Evolutionary conservation across 2,113 vertebrate genomes (phyloP), one percentile per base, ranked within the genome.

Genomic region (Saguinus midas): DNA sequence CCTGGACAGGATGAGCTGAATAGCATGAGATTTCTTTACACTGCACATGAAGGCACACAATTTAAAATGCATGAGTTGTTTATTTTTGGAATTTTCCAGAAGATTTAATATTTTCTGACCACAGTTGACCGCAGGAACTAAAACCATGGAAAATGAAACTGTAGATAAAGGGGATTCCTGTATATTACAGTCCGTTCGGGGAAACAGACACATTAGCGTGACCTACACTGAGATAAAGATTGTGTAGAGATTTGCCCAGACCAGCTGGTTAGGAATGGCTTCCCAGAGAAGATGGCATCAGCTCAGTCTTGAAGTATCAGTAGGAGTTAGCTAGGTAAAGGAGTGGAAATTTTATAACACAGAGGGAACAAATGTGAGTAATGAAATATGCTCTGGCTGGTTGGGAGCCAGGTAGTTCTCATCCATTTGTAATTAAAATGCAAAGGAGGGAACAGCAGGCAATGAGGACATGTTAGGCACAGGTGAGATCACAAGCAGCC

Each of bases 351-450:
- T 57, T 75, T 64, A 32, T 45, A 94, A 55, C 37, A 32, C 50
- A n/a, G 75, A 88, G 13, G 13, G 13, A 5, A 40, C 61, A 1
- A 61, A 10, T 3, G 5, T 70, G 43, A 86, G 45, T 55, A 81
- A 95, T 7, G 55, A 92, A 90, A 52, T 45, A 61, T 17, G 45
- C 16, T 66, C 43, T 40, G 25, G 25, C 23, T 70, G 1, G 5
- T 57, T 52, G 57, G 27, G 37, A 95, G 10, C 23, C 52, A 35
- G 80, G 43, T 0, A 29, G 55, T 45, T 76, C 16, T 2, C 57
- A 95, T 81, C 50, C 25, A 80, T 84, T 57, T 55, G 40, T 43
- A 66, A 87, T 78, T 95, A 89, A 94, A 96, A 83, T 66, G 43
- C 25, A 79, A 84, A 92, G 20, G 66, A 82, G 20, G 29, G 92